Conservation (phyloP, 2,888 invertebrate species). For the Aradus depressus region DNA sequence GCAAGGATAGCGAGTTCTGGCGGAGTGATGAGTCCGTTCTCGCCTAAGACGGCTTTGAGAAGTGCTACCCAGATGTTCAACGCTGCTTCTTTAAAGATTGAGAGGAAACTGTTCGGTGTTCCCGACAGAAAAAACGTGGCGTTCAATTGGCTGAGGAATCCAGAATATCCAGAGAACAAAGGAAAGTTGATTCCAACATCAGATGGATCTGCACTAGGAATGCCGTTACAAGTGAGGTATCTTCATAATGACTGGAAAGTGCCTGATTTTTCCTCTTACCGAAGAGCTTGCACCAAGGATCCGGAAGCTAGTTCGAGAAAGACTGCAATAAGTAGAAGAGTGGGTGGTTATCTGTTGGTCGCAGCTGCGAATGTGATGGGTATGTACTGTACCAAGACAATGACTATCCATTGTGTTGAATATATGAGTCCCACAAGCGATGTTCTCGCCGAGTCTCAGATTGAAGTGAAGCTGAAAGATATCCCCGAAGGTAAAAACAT, state of each 20-base stretch:
- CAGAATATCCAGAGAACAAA: no score
- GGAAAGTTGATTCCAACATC: no score
- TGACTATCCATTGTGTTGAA: slow-evolving; percentile 64
- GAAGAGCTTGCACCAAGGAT: slow-evolving; percentile 56
- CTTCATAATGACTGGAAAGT: slow-evolving; percentile 82
- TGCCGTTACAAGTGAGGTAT: no score
- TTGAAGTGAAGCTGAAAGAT: slow-evolving; percentile 79
- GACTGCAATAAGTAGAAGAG: slow-evolving; percentile 53
- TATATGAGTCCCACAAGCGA: slow-evolving; percentile 85
- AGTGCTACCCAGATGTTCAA: no score
- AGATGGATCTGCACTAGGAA: no score
- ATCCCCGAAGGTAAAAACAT: slow-evolving; percentile 91
- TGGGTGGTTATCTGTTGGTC: slow-evolving; percentile 72
- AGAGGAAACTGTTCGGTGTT: no score
- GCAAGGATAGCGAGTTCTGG: no score
- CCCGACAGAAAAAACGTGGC: no score
- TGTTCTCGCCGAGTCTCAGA: slow-evolving; percentile 87
- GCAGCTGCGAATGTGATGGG: slow-evolving; percentile 40
- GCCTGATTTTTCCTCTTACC: slow-evolving; percentile 79
- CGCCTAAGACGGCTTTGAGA: no score
- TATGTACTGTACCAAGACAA: slow-evolving; percentile 65
- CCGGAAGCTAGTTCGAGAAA: slow-evolving; percentile 46
- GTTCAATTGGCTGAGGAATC: no score
- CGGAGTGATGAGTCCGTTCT: no score
- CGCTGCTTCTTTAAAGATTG: no score